Conservation (phyloP, 2,888 invertebrate species). For the Oeneis ivallda region DNA sequence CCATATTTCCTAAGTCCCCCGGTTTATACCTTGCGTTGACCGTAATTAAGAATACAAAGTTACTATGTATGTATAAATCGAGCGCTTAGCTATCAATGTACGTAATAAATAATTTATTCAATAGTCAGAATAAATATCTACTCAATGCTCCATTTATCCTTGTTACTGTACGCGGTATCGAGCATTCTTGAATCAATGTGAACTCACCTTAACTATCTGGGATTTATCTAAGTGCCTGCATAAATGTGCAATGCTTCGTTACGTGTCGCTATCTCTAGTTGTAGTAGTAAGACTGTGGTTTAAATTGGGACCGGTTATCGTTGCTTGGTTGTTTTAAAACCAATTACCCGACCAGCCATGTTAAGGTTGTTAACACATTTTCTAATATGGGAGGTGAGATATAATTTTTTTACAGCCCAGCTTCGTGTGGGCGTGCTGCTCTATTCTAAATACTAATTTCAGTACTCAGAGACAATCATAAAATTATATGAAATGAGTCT, state of each 20-base stretch:
- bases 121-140: conserved; percentile 3
- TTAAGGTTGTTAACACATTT: neutral
- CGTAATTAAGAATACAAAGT: too few relatives aligned
- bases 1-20: too few relatives aligned
- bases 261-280: conserved; percentile 45
- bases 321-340: conserved; percentile 43
- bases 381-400: conserved; percentile 6
- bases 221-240: conserved; percentile 64
- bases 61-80: neutral
- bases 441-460: too few relatives aligned
- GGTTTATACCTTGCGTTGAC: too few relatives aligned
- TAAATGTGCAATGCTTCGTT: conserved; percentile 54
- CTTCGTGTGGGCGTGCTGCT: too few relatives aligned
- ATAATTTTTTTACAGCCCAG: conserved; percentile 8
- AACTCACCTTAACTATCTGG: conserved; percentile 40
- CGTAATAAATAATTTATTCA: neutral
- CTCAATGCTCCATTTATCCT: conserved; percentile 10
- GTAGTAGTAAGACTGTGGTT: conserved; percentile 44
- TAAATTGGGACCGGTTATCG: conserved; percentile 54
- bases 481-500: too few relatives aligned
- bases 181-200: conserved; percentile 31
- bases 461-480: too few relatives aligned
- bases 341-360: conserved; percentile 41
- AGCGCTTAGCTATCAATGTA: neutral
- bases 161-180: conserved; percentile 2